These are phyloP conservation scores for Cuniculus paca DNA, from an alignment of 2,797 vertebrate species.

Conservation along the genomic window DNA sequence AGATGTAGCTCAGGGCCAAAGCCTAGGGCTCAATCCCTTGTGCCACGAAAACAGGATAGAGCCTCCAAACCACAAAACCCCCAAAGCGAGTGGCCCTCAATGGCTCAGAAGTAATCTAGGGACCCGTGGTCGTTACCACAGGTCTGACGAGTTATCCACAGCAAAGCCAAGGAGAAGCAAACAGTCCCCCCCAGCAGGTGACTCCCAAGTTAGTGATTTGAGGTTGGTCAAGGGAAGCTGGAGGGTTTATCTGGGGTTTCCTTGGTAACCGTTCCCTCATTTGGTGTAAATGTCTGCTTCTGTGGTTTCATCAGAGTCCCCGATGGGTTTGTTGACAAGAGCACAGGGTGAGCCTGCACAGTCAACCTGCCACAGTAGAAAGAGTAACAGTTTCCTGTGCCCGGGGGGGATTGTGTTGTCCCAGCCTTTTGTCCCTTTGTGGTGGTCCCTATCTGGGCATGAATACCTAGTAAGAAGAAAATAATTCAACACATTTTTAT, in stretches of 20 bases:
- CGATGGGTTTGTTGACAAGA: background rate
- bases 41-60: background rate
- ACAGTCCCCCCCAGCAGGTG: background rate
- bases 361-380: background rate
- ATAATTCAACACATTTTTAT: background rate
- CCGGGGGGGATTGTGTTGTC: background rate
- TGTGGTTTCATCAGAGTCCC: background rate
- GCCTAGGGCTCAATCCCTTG: background rate
- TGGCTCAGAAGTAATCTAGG: background rate
- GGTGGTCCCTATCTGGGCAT: background rate
- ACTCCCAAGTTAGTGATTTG: background rate
- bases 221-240: background rate
- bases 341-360: background rate
- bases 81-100: background rate
- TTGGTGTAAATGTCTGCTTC: background rate
- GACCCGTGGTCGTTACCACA: background rate
- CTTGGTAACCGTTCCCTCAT: background rate
- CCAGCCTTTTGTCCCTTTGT: background rate
- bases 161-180: background rate
- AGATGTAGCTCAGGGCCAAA: background rate
- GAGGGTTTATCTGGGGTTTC: background rate
- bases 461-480: background rate
- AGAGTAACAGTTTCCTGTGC: background rate
- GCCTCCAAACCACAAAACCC: background rate
- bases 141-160: background rate